phyloP scores from a whole-genome alignment of 2,888 invertebrate species.

The Horisme vitalbata region DNA sequence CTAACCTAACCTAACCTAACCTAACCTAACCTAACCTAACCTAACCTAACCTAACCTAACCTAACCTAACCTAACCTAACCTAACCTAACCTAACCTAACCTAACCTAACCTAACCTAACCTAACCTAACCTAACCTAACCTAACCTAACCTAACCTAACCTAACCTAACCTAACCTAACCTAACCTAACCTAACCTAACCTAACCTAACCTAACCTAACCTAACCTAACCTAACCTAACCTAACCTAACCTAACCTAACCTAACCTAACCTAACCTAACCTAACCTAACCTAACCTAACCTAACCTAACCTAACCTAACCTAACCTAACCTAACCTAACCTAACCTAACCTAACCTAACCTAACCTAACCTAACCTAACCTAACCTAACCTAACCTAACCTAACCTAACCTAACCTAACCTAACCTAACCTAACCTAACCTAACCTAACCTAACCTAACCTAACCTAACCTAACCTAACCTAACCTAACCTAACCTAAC shows the following conservation, averaged over 20 bases:
- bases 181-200: background rate
- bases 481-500: conserved; percentile 36
- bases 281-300: background rate
- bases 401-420: conserved; percentile 7
- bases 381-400: conserved; percentile 8
- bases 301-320: background rate
- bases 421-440: conserved; percentile 8
- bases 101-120: background rate
- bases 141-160: background rate
- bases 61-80: background rate
- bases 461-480: conserved; percentile 29
- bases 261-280: background rate
- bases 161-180: background rate
- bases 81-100: background rate
- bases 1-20: background rate
- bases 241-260: background rate
- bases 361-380: conserved; percentile 4
- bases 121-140: background rate
- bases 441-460: conserved; percentile 8
- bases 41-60: background rate
- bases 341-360: background rate
- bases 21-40: background rate
- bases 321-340: background rate
- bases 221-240: background rate
- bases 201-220: background rate